Conservation (phyloP, 2,113 vertebrate genomes). For the Varanus komodoensis region DNA sequence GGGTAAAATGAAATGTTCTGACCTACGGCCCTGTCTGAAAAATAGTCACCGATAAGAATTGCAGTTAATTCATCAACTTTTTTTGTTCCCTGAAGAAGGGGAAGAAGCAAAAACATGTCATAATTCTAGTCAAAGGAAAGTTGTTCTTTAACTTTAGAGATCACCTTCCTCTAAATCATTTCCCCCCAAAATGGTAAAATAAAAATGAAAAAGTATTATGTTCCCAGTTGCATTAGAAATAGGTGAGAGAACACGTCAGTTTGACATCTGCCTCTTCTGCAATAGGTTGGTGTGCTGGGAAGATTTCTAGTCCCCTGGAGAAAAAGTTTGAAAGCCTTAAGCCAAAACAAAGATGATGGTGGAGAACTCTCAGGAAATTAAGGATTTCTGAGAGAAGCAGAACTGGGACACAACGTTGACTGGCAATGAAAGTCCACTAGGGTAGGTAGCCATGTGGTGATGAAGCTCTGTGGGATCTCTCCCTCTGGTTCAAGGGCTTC, state of each 20-base stretch:
- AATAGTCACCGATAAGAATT: neutral
- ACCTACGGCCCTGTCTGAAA: neutral
- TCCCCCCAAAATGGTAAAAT: neutral
- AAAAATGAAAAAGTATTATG: constrained; percentile 14
- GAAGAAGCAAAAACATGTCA: neutral
- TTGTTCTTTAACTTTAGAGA: constrained; percentile 3
- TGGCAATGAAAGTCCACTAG: no score
- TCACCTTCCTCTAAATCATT: no score
- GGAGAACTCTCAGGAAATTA: neutral
- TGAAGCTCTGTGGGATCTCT: no score
- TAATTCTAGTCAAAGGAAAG: constrained; percentile 20
- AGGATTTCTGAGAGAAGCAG: neutral
- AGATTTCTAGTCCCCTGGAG: neutral
- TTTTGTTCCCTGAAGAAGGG: no score
- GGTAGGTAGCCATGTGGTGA: no score
- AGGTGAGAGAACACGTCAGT: neutral
- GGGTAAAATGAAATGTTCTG: neutral
- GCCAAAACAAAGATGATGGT: neutral
- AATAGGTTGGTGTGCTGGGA: neutral
- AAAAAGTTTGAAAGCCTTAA: neutral
- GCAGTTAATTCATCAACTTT: constrained; percentile 17
- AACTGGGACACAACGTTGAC: no score
- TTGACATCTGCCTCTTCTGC: neutral
- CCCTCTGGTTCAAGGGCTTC: no score
- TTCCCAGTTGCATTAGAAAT: neutral